phyloP scores from a whole-genome alignment of 2,797 vertebrate genomes.

The Huso huso region DNA sequence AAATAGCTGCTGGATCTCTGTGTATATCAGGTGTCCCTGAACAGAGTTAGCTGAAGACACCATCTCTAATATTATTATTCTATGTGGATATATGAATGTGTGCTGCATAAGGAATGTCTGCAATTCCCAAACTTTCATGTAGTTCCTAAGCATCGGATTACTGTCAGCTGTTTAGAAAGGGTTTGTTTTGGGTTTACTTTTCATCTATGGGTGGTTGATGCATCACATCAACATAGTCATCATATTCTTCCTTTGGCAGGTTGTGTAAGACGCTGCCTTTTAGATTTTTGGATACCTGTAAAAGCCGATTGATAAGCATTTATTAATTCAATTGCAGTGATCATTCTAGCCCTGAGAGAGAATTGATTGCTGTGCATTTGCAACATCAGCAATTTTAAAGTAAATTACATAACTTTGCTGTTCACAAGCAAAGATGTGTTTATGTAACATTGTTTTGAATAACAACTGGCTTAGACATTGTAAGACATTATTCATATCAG shows the following conservation, averaged over 20 bases:
- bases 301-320: no score
- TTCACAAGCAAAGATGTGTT: no score
- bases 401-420: background rate
- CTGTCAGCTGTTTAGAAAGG: constrained; percentile 51
- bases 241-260: no score
- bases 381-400: background rate
- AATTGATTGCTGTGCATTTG: background rate
- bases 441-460: no score
- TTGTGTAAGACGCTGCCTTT: no score
- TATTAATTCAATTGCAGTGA: no score
- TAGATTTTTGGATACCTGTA: no score
- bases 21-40: constrained; percentile 11
- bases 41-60: background rate
- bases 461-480: no score
- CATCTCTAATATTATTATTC: constrained; percentile 2
- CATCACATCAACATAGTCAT: background rate
- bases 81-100: constrained; percentile 9
- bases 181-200: constrained; percentile 37
- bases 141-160: constrained; percentile 53
- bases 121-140: constrained; percentile 43
- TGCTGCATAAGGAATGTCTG: constrained; percentile 45
- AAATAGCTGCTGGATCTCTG: constrained; percentile 3
- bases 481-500: no score
- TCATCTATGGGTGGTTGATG: constrained; percentile 24
- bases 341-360: background rate